Evolutionary conservation across 1,140 invertebrate species (phyloP).

Genomic region (Calephelis virginiensis): DNA sequence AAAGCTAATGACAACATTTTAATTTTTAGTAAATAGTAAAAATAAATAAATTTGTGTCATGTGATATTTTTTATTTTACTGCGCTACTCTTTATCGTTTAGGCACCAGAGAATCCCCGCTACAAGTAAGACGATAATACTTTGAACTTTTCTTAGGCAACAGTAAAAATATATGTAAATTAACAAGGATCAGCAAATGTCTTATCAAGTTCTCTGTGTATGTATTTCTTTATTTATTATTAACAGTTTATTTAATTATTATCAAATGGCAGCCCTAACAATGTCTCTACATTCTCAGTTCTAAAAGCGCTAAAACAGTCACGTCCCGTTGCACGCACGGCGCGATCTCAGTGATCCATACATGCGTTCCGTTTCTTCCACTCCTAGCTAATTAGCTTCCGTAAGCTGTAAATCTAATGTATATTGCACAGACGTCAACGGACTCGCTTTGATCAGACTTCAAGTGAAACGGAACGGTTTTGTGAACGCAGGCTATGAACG

Average conservation of each 20-base stretch:
- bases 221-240: too few species aligned
- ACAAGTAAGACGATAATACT: too few species aligned
- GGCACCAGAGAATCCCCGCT: too few species aligned
- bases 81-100: too few species aligned
- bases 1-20: too few species aligned
- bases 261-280: neutral
- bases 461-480: slow-evolving; percentile 62
- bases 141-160: too few species aligned
- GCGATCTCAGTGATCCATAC: slow-evolving; percentile 45
- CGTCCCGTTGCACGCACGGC: slow-evolving; percentile 44
- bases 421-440: slow-evolving; percentile 52
- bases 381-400: slow-evolving; percentile 67
- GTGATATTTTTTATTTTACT: too few species aligned
- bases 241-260: neutral
- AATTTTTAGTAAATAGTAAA: too few species aligned
- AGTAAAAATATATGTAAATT: too few species aligned
- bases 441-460: slow-evolving; percentile 58
- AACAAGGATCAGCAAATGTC: too few species aligned
- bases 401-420: slow-evolving; percentile 64
- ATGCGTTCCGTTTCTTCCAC: slow-evolving; percentile 40
- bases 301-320: slow-evolving; percentile 40
- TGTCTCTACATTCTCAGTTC: slow-evolving; percentile 16
- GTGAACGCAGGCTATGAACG: slow-evolving; percentile 41
- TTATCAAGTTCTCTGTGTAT: too few species aligned
- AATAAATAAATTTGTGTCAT: too few species aligned